phyloP scores from a whole-genome alignment of 2,113 vertebrate genomes.

The Gambusia affinis region DNA sequence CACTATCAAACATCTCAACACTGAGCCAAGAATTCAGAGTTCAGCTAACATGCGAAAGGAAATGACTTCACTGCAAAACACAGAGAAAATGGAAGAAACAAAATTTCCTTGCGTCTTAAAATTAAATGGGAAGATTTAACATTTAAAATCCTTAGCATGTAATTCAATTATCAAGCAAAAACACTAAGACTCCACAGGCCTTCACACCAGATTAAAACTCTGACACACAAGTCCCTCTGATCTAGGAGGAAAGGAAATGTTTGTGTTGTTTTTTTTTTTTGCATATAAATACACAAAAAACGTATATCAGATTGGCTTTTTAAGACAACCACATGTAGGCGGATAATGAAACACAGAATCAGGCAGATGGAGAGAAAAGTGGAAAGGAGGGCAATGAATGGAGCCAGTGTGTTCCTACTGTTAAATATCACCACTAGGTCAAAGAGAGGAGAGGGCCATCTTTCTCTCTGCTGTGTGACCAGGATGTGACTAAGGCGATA shows the following conservation, averaged over 20 bases:
- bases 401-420: constrained; percentile 36
- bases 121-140: not conserved
- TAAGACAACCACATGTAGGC: constrained; percentile 22
- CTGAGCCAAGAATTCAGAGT: not conserved
- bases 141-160: not conserved
- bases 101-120: not conserved
- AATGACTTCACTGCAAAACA: not conserved
- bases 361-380: constrained; percentile 25
- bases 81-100: not conserved
- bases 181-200: not conserved
- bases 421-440: constrained; percentile 2
- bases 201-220: constrained; percentile 18
- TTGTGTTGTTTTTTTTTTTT: constrained; percentile 23
- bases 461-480: constrained; percentile 3
- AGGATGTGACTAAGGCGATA: not conserved
- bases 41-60: not conserved
- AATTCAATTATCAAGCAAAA: not conserved
- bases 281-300: constrained; percentile 4
- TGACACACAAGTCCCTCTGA: not conserved
- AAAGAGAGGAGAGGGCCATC: constrained; percentile 18
- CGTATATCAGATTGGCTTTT: constrained; percentile 4
- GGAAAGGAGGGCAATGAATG: constrained; percentile 40
- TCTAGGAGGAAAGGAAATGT: constrained; percentile 12
- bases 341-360: constrained; percentile 31
- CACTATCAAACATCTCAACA: not conserved